Base-by-base conservation (phyloP, 2,888 invertebrate species). In the Odontocerum albicorne region DNA sequence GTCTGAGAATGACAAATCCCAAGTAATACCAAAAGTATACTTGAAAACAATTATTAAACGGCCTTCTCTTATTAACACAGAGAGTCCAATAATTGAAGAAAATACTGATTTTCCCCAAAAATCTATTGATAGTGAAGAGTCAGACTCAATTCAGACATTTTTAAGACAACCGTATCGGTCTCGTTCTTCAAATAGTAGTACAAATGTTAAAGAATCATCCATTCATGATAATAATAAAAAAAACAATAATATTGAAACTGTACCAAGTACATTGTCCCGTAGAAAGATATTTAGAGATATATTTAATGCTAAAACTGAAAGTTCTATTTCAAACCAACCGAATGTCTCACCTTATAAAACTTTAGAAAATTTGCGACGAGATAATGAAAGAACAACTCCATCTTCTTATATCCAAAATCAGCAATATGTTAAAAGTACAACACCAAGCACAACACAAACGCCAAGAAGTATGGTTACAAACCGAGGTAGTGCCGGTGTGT, bases 321-420 rank as follows among this genome's bases (percentile, higher is more conserved):
- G 64, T 6, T 70, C 72, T 0, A 65, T 67, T 8, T 47, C 55
- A 12, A 64, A 66, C 32, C 70, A 74, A 60, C 73, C 78, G 13
- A 67, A 72, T 36, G 72, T 81, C 6, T 81, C 81, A 0, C 79
- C 82, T 0, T 82, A 76, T 58, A 76, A 74, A 64, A 75, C 80
- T 22, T 65, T 80, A 19, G 75, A 76, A 59, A 79, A 75, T 59
- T 66, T 81, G 19, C 66, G 77, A 59, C 69, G 72, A 46, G 72
- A 72, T 32, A 63, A 62, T 36, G 59, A 64, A 7, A 66, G 63
- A 27, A 65, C 63, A 7, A 66, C 65, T 27, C 65, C 65, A 2
- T 19, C 36, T 31, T 43, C 17, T 17, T 46, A 40, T 52, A 50
- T 32, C 7, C 52, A 62, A 19, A 57, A 46, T 49, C 46, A 36